Percentiles rank a stretch among this genome's conserved stretches.
phyloP scores from a whole-genome alignment of 2,888 invertebrate genomes.

The Amphipoea oculea region DNA sequence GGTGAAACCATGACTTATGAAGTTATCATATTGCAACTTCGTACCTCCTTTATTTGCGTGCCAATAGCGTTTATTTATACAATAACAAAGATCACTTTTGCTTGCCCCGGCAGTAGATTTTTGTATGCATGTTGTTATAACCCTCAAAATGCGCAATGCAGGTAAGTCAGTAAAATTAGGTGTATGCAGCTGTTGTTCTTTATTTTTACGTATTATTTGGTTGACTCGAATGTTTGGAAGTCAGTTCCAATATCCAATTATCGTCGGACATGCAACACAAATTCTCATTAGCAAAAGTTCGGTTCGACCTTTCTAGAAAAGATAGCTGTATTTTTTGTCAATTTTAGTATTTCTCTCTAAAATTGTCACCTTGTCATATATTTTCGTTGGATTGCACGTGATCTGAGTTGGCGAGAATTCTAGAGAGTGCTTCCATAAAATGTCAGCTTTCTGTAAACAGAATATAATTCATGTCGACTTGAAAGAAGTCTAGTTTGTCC shows the following conservation, averaged over 20 bases:
- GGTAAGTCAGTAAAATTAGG: conserved; percentile 60
- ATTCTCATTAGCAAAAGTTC: conserved; percentile 31
- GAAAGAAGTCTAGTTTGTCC: conserved; percentile 8
- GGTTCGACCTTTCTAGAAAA: neutral
- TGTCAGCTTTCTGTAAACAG: conserved; percentile 8
- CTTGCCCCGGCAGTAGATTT: neutral
- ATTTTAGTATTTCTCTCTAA: neutral
- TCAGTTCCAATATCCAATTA: conserved; percentile 42
- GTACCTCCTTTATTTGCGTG: conserved; percentile 25
- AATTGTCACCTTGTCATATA: neutral
- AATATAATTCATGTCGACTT: conserved; percentile 14
- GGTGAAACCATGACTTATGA: conserved; percentile 66
- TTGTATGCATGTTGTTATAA: conserved; percentile 56
- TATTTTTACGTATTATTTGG: conserved; percentile 62
- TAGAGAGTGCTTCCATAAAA: neutral
- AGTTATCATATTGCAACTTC: conserved; percentile 64
- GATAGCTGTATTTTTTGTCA: neutral
- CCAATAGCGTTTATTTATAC: conserved; percentile 31
- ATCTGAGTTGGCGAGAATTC: neutral
- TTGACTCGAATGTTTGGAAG: conserved; percentile 29
- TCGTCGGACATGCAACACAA: conserved; percentile 39
- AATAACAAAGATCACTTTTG: conserved; percentile 37
- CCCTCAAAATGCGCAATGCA: conserved; percentile 74
- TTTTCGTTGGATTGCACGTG: neutral
- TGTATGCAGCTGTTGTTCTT: conserved; percentile 63